These are phyloP conservation scores for Eudemis profundana DNA, from an alignment of 2,888 invertebrate genomes.

Conservation along the genomic window DNA sequence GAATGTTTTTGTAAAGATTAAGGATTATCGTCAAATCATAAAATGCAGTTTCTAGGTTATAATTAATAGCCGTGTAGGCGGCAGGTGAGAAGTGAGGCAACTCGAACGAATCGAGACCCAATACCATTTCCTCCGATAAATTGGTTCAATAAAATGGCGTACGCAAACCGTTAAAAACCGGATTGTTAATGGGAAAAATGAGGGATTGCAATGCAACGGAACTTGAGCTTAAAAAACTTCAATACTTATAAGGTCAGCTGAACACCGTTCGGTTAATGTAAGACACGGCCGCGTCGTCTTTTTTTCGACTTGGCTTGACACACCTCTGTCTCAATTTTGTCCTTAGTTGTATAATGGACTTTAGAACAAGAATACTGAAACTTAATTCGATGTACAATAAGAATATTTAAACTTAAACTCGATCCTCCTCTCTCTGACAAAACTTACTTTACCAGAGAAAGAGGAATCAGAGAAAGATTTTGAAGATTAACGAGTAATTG, in stretches of 20 bases:
- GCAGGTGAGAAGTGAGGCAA: slow-evolving; percentile 43
- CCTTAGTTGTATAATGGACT: background rate
- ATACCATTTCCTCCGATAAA: slow-evolving; percentile 39
- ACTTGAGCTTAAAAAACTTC: slow-evolving; percentile 4
- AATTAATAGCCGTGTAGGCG: slow-evolving; percentile 51
- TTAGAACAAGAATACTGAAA: background rate
- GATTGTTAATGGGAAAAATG: slow-evolving; percentile 12
- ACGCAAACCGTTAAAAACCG: slow-evolving; percentile 30
- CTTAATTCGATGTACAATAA: background rate
- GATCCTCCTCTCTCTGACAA: too few relatives aligned
- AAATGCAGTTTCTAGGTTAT: slow-evolving; percentile 47
- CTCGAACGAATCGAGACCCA: slow-evolving; percentile 22
- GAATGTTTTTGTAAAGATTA: slow-evolving; percentile 3
- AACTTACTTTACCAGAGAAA: too few relatives aligned
- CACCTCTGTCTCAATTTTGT: background rate
- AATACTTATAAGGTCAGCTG: background rate
- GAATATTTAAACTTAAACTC: background rate
- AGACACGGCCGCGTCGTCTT: background rate
- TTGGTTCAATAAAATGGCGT: slow-evolving; percentile 32
- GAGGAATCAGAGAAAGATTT: too few relatives aligned
- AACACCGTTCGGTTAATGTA: background rate
- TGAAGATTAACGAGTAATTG: too few relatives aligned
- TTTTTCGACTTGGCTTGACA: background rate
- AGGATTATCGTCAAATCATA: slow-evolving; percentile 32
- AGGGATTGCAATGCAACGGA: slow-evolving; percentile 15